These are phyloP conservation scores for Pogonus chalceus DNA, from an alignment of 1,140 invertebrate species.

Conservation along the genomic window DNA sequence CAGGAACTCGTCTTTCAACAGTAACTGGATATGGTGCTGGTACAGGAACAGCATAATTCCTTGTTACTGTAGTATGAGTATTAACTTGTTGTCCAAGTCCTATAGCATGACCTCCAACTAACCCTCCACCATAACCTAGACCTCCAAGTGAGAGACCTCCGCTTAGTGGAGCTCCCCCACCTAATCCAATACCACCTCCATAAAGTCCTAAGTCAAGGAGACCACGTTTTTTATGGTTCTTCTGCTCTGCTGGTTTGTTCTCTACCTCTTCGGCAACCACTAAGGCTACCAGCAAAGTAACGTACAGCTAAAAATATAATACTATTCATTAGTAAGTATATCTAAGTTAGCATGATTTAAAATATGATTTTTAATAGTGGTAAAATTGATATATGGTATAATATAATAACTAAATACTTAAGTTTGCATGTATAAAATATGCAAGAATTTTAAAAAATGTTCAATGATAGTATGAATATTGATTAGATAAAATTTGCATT, in stretches of 20 bases:
- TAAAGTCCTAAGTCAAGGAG: constrained; percentile 10
- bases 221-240: constrained; percentile 16
- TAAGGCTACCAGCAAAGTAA: neutral
- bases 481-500: too few species aligned
- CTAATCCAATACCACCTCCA: constrained; percentile 9
- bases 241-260: neutral
- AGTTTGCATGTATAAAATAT: too few species aligned
- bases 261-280: constrained; percentile 1
- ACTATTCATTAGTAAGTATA: too few species aligned
- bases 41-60: constrained; percentile 24
- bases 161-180: neutral
- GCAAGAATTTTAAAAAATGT: too few species aligned
- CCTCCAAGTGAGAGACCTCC: neutral
- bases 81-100: constrained; percentile 21
- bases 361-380: too few species aligned
- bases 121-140: neutral
- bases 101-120: neutral
- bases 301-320: too few species aligned
- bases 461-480: too few species aligned
- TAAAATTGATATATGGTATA: too few species aligned
- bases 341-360: too few species aligned
- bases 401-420: too few species aligned
- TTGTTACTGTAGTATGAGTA: constrained; percentile 28
- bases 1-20: constrained; percentile 23
- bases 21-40: constrained; percentile 21